A percentile compares a stretch with the other conserved stretches of the same genome.
Conservation (phyloP, 2,113 vertebrate genomes). For the Rhea americana region DNA sequence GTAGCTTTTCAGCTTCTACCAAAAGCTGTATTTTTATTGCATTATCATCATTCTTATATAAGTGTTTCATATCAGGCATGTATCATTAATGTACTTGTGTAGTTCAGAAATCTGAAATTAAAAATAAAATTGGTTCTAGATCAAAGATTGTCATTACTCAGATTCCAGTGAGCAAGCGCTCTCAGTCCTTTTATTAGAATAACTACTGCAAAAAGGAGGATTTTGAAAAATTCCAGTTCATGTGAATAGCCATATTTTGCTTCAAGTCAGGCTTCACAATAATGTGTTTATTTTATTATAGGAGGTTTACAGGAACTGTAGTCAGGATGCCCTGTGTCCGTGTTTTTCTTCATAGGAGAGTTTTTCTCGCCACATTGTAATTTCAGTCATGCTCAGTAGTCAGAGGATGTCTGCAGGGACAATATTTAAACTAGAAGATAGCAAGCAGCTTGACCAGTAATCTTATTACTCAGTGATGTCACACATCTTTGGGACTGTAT, state of each 20-base stretch:
- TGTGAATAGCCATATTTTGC: not conserved
- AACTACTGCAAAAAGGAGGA: not conserved
- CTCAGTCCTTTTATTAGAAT: not conserved
- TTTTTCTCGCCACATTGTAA: not conserved
- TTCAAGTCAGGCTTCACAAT: not conserved
- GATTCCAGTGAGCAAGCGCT: not conserved
- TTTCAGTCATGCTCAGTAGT: not conserved
- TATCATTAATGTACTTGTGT: not conserved
- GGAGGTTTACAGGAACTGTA: not conserved
- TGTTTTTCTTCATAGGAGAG: not conserved
- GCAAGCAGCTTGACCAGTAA: not conserved
- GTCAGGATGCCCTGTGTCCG: not conserved
- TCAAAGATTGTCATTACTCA: not conserved
- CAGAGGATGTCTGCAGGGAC: not conserved
- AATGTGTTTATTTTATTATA: not conserved
- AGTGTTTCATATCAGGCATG: not conserved
- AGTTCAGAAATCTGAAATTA: not conserved
- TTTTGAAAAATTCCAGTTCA: not conserved
- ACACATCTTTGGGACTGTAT: not conserved
- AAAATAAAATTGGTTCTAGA: not conserved
- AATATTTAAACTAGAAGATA: not conserved
- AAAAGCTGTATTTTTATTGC: not conserved
- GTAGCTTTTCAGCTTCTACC: not conserved
- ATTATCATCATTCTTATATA: not conserved
- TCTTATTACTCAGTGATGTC: not conserved